Conservation (phyloP, 2,888 invertebrate species). For the Nephrotoma flavescens region DNA sequence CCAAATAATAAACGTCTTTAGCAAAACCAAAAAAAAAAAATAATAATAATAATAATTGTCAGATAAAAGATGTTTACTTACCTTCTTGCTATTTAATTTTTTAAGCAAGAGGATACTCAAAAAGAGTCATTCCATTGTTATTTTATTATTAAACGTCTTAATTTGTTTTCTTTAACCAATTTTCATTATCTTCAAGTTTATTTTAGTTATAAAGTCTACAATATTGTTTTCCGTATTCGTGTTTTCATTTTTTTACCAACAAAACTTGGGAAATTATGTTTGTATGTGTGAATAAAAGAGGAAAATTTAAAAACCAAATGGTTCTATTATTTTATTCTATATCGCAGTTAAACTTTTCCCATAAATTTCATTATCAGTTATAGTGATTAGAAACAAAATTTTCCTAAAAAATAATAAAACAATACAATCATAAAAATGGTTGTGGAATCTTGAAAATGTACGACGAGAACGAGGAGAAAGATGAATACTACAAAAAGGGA, state of each 20-base stretch:
- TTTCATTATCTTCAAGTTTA: not conserved
- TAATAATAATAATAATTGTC: not conserved
- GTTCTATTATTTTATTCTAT: not conserved
- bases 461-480: not conserved
- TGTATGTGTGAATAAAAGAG: not conserved
- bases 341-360: slow-evolving; percentile 1
- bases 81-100: not conserved
- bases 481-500: not conserved
- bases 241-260: not conserved
- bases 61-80: not conserved
- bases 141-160: not conserved
- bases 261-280: not conserved
- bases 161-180: not conserved
- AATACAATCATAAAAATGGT: not conserved
- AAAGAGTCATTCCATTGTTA: not conserved
- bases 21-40: not conserved
- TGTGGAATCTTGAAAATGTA: not conserved
- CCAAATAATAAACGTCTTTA: not conserved
- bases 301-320: not conserved
- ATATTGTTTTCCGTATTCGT: not conserved
- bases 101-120: not conserved
- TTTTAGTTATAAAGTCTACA: not conserved
- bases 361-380: slow-evolving; percentile 3
- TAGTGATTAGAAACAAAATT: not conserved
- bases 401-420: not conserved